Conservation (phyloP, 2,888 invertebrate genomes). For the Andrena chrysosceles region DNA sequence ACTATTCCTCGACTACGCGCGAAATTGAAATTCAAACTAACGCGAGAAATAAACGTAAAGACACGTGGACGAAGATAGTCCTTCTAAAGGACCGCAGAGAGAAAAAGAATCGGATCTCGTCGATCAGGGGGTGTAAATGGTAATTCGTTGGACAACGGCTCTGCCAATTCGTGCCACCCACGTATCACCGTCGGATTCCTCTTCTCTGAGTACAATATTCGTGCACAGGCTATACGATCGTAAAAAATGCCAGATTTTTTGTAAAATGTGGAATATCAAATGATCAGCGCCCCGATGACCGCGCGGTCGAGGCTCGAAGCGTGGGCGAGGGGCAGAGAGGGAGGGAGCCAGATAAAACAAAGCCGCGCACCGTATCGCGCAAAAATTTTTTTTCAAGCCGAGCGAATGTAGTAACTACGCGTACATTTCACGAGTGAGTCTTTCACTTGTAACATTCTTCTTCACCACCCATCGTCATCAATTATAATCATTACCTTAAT, state of each 20-base stretch:
- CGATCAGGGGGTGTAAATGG: background rate
- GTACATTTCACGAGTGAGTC: slow-evolving; percentile 65
- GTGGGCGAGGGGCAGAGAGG: slow-evolving; percentile 42
- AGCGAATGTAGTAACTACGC: slow-evolving; percentile 70
- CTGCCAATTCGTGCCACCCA: slow-evolving; percentile 1
- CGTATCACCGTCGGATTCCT: background rate
- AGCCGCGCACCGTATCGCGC: slow-evolving; percentile 64
- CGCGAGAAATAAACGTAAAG: background rate
- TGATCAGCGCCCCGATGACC: slow-evolving; percentile 1
- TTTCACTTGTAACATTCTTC: slow-evolving; percentile 43
- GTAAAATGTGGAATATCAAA: slow-evolving; percentile 29
- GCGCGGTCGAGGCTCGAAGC: slow-evolving; percentile 13
- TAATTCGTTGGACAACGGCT: background rate
- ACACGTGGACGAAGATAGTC: background rate
- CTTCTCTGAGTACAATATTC: background rate
- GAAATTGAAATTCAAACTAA: background rate
- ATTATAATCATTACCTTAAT: slow-evolving; percentile 43
- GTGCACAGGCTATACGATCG: slow-evolving; percentile 24
- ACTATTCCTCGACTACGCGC: too few species aligned
- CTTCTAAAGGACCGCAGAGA: background rate
- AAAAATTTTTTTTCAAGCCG: slow-evolving; percentile 66
- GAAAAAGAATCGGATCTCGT: background rate
- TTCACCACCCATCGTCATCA: slow-evolving; percentile 45
- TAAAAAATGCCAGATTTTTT: slow-evolving; percentile 39
- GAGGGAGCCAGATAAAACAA: slow-evolving; percentile 59